Evolutionary conservation across 2,888 invertebrate species (phyloP).

Genomic region (Acanthacorydalis orientalis): DNA sequence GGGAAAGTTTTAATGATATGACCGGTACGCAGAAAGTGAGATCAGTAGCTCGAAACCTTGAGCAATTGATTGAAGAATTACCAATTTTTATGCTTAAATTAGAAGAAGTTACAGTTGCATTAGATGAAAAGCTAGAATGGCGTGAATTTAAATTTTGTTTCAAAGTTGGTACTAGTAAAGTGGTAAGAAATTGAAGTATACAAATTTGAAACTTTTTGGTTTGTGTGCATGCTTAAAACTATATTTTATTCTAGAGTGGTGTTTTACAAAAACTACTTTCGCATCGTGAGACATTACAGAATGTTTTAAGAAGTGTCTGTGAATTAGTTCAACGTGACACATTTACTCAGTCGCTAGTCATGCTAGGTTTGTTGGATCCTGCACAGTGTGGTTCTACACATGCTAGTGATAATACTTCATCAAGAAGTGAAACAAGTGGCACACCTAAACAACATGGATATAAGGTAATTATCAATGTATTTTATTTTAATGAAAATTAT

Average conservation of each 20-base stretch:
- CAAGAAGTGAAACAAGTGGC: slow-evolving; percentile 12
- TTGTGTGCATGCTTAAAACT: background rate
- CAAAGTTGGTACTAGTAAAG: slow-evolving; percentile 44
- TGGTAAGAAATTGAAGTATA: slow-evolving; percentile 28
- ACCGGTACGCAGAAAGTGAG: slow-evolving; percentile 38
- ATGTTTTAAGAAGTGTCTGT: slow-evolving; percentile 33
- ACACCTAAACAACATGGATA: slow-evolving; percentile 13
- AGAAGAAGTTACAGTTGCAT: slow-evolving; percentile 40
- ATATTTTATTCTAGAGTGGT: slow-evolving; percentile 25
- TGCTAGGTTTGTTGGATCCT: slow-evolving; percentile 33
- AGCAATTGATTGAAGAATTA: slow-evolving; percentile 43
- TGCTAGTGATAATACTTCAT: slow-evolving; percentile 18
- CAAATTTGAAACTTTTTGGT: background rate
- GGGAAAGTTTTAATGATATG: slow-evolving; percentile 43
- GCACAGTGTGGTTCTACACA: slow-evolving; percentile 9
- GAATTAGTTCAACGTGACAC: slow-evolving; percentile 42
- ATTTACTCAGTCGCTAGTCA: slow-evolving; percentile 38
- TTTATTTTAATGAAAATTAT: background rate
- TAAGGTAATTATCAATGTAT: slow-evolving; percentile 13
- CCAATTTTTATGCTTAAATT: slow-evolving; percentile 40
- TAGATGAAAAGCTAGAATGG: slow-evolving; percentile 44
- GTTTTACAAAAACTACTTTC: slow-evolving; percentile 30
- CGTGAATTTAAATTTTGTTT: slow-evolving; percentile 44
- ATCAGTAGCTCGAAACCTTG: slow-evolving; percentile 41
- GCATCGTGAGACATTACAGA: slow-evolving; percentile 30